phyloP scores from a whole-genome alignment of 2,888 invertebrate species.

The Neoascia interrupta region DNA sequence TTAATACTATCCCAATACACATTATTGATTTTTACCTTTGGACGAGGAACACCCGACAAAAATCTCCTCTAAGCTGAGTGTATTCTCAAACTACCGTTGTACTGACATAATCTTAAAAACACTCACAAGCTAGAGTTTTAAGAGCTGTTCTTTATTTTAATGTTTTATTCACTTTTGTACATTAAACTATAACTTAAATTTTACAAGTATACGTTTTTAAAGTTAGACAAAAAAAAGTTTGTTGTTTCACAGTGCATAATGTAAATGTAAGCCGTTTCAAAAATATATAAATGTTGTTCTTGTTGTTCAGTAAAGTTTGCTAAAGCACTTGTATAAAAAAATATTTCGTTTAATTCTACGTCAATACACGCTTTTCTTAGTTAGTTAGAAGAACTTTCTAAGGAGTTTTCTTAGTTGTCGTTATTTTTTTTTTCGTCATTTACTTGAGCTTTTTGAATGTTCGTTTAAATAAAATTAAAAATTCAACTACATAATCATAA shows the following conservation, averaged over 20 bases:
- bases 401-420: too few species aligned
- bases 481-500: constrained; percentile 24
- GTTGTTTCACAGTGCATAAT: constrained; percentile 10
- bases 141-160: constrained; percentile 48
- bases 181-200: constrained; percentile 65
- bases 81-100: too few species aligned
- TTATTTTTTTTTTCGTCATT: too few species aligned
- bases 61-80: too few species aligned
- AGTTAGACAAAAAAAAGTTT: constrained; percentile 46
- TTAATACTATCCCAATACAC: too few species aligned
- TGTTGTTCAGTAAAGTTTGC: too few species aligned
- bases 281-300: constrained; percentile 28
- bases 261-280: constrained; percentile 11
- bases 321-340: constrained; percentile 34
- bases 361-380: constrained; percentile 5
- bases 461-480: constrained; percentile 22
- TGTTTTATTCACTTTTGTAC: constrained; percentile 63
- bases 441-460: constrained; percentile 45
- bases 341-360: not conserved
- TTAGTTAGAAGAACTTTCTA: not conserved
- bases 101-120: too few species aligned
- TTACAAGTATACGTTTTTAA: constrained; percentile 58
- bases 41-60: too few species aligned
- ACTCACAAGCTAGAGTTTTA: too few species aligned
- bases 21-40: too few species aligned